Evolutionary conservation across 2,797 vertebrate genomes (phyloP), one percentile per base, ranked within the genome.

Genomic region (Halcyon chelicuti): DNA sequence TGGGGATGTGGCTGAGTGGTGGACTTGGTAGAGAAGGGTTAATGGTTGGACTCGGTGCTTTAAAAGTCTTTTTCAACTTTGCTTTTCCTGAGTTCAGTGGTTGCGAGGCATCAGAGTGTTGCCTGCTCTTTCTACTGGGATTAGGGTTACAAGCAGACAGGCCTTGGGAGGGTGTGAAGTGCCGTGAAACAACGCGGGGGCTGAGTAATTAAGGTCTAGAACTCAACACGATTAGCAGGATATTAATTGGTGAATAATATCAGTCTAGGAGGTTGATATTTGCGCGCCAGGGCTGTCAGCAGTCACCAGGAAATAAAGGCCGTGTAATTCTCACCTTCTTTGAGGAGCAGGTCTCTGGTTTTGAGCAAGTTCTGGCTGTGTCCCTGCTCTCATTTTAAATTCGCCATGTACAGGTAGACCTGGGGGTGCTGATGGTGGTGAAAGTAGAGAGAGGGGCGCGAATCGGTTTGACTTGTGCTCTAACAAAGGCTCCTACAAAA

Each of bases 351-450:
- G 1, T 35, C 42, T 70, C 35, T 87, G 65, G n/a, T 67, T 73
- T 78, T 46, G 15, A 22, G 75, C 52, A 75, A 47, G 70, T 60
- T 84, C 42, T 75, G 73, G 33, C 33, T 44, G 52, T 73, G 72
- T 12, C 66, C 90, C 46, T 86, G 71, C 46, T 67, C 67, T 37
- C 62, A 40, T 33, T 42, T 31, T 67, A 40, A 77, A 31, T 79
- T 52, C 37, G 9, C 33, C 0, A 0, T 1, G 37, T 12, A 2
- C n/a, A 37, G 37, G 49, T 39, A 26, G 55, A 62, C 14, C 47
- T 51, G 77, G 54, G 33, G 0, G 0, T 68, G 68, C 44, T 12
- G 21, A 2, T 39, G 23, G 2, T 51, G 68, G 47, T 60, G 61
- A 37, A 22, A 46, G 57, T 17, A 0, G 5, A 23, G 47, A 28